Evolutionary conservation across 2,797 vertebrate species (phyloP), one percentile per base, ranked within the genome.

Genomic region (Lerista edwardsae): DNA sequence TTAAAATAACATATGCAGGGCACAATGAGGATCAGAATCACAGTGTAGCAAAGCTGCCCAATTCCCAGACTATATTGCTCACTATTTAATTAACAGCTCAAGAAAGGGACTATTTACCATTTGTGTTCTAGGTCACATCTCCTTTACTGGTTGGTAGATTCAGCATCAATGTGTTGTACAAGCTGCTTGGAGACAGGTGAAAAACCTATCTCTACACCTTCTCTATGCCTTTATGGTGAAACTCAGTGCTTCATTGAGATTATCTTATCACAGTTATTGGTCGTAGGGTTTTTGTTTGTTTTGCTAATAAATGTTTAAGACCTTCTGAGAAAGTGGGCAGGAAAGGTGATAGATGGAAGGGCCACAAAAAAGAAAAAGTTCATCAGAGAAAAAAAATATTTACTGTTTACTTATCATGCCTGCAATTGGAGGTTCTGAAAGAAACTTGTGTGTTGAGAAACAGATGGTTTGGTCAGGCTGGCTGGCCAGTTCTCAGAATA

Each of bases 381-480:
- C 5, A 25, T 4, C 44, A 3, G 4, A 21, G 34, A 55, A 39
- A 8, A 65, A 27, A 55, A 39, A 8, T 62, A 27, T 25, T 80
- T 67, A 80, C 41, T 80, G 3, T 86, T 86, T 62, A n/a, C 68
- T 77, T 41, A 14, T 47, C 6, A 12, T 61, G 76, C 47, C 12
- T 65, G 72, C 12, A 34, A 25, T 7, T 72, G 23, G 36, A 55
- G 9, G 55, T 11, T 83, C 57, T 61, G 75, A 79, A 72, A 36
- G 47, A 62, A 62, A 23, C 14, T 47, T 17, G 23, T 29, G 39
- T 9, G 29, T 2, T 11, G 10, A 41, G 27, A 11, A 34, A 59
- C n/a, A 17, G 51, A 0, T 36, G 11, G 0, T 0, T 11, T 80
- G 14, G 15, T 57, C 47, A 0, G 31, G 36, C 0, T 39, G 0